Conservation (phyloP, 1,140 invertebrate species). For the Odontomachus brunneus region DNA sequence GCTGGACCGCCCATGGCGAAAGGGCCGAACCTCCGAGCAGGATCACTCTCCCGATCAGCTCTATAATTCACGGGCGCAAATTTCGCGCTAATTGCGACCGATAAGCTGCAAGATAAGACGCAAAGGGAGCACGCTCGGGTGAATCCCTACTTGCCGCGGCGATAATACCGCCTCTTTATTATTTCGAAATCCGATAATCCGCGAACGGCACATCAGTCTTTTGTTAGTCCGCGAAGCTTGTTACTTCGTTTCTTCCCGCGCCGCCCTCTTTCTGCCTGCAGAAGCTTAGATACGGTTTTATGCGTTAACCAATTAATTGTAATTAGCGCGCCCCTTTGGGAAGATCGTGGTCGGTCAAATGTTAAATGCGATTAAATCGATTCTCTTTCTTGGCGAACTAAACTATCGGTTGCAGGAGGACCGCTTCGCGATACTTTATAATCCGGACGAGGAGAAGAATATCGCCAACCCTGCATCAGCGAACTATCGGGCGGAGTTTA, state of each 20-base stretch:
- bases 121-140: too few relatives aligned
- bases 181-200: conserved; percentile 21
- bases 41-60: conserved; percentile 95
- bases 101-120: not conserved
- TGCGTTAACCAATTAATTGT: not conserved
- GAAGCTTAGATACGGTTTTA: not conserved
- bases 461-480: not conserved
- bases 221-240: conserved; percentile 4
- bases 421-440: too few relatives aligned
- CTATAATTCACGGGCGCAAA: conserved; percentile 85
- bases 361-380: conserved; percentile 16
- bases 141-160: too few relatives aligned
- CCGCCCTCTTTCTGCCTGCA: not conserved
- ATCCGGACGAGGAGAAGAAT: not conserved
- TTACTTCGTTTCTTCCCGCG: not conserved
- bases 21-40: conserved; percentile 97
- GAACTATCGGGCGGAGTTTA: too few relatives aligned
- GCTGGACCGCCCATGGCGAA: conserved; percentile 96
- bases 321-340: conserved; percentile 18
- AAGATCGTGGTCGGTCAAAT: not conserved
- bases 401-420: not conserved
- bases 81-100: not conserved
- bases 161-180: not conserved
- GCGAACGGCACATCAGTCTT: not conserved
- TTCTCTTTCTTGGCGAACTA: not conserved